Base-by-base conservation (phyloP, 2,888 invertebrate genomes). In the Clunio marinus region DNA sequence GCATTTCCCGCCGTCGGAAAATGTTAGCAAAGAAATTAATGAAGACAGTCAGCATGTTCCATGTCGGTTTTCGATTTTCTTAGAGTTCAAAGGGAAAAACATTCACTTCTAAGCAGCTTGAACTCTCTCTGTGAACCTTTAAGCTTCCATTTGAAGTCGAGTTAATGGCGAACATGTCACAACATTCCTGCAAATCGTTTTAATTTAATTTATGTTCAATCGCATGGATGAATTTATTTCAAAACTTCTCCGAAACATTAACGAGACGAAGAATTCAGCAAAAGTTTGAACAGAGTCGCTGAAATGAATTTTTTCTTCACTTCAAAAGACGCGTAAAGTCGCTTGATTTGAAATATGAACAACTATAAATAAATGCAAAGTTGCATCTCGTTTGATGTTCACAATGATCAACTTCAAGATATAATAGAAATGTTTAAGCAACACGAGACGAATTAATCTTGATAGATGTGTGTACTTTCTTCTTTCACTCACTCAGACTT, bases 11-110 rank as follows among this genome's bases (percentile, higher is more conserved):
- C 2, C 51, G 51, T 51, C 51, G n/a, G 51, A 51, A 51, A 51
- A 51, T 51, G 22, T 17, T 51, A 8, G 51, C 22, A 20, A 22
- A 8, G 20, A 51, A 51, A 51, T 20, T 51, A 51, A 51, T 51
- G 51, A 51, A 51, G 51, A 51, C 51, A 51, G 15, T 51, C 51
- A 17, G 20, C 51, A 51, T 51, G 51, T 51, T 51, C 8, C 51
- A 20, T 51, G 51, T 51, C 32, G 4, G 10, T 10, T 32, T 10
- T n/a, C n/a, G n/a, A n/a, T 41, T 41, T 41, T 41, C 41, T 41
- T n/a, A 3, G 51, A 51, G 17, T 20, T 51, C 22, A 51, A 17
- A 51, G 20, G 41, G 17, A 51, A 20, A 4, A 32, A 32, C 4
- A 32, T 7, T 32, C 32, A 10, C n/a, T 32, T 51, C 8, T 20